These are phyloP conservation scores for Trichonephila clavipes DNA, from an alignment of 1,140 invertebrate genomes.

Conservation along the genomic window DNA sequence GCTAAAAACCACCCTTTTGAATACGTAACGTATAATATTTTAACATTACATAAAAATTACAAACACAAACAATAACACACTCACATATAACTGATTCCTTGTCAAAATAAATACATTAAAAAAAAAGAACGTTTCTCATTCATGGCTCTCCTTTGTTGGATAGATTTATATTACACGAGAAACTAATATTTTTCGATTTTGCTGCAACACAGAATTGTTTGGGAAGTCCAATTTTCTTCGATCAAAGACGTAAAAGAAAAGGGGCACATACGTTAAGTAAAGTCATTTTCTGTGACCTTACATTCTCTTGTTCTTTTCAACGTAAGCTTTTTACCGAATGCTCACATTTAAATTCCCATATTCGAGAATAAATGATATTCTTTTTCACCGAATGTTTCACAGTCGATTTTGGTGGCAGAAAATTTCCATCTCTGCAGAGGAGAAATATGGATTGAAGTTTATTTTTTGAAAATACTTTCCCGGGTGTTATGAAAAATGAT, in stretches of 20 bases:
- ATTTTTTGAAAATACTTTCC: background rate
- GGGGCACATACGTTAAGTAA: background rate
- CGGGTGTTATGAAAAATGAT: background rate
- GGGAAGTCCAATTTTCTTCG: background rate
- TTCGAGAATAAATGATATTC: slow-evolving; percentile 23
- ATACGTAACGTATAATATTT: too few relatives aligned
- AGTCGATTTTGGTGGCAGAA: background rate
- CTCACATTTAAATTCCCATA: slow-evolving; percentile 4
- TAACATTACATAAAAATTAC: too few relatives aligned
- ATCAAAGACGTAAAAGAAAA: background rate
- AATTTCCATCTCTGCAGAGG: slow-evolving; percentile 1
- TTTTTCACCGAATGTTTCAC: background rate
- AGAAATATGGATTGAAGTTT: slow-evolving; percentile 3
- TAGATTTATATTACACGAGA: background rate
- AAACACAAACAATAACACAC: too few relatives aligned
- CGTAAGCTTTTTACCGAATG: slow-evolving; percentile 6
- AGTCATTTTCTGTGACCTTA: slow-evolving; percentile 3
- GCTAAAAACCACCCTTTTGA: too few relatives aligned
- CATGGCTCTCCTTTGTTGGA: too few relatives aligned
- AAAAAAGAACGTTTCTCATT: too few relatives aligned
- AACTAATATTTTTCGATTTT: background rate
- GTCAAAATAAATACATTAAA: too few relatives aligned
- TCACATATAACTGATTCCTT: too few relatives aligned
- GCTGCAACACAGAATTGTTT: background rate
- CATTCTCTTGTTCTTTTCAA: background rate